Percentiles rank a stretch among this genome's conserved stretches.
These are phyloP conservation scores for Bryconaethiops microstoma DNA, from an alignment of 2,797 vertebrate species.

Conservation along the genomic window DNA sequence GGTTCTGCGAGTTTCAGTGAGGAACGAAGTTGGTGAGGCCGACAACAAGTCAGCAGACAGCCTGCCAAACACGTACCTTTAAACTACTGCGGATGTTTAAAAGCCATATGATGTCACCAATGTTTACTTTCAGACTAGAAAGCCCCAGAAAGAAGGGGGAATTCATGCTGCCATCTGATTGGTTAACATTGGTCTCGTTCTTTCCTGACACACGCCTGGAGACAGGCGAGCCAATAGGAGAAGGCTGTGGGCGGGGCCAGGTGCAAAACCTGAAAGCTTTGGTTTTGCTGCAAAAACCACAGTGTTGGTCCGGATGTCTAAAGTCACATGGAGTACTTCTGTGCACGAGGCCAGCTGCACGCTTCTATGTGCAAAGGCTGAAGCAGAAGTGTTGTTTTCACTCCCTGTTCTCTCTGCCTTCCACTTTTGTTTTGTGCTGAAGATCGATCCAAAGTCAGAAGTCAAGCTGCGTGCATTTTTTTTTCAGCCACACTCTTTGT, in stretches of 20 bases:
- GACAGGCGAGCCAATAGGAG: slow-evolving; percentile 77
- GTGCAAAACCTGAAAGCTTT: slow-evolving; percentile 32
- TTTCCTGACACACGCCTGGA: slow-evolving; percentile 64
- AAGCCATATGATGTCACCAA: slow-evolving; percentile 69
- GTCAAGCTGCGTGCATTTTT: slow-evolving; percentile 14
- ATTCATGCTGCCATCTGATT: slow-evolving; percentile 64
- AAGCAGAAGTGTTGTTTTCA: neutral
- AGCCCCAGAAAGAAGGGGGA: slow-evolving; percentile 53
- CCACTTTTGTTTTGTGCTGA: slow-evolving; percentile 26
- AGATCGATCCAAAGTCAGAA: slow-evolving; percentile 12
- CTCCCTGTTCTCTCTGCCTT: slow-evolving; percentile 9
- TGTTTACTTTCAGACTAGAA: slow-evolving; percentile 51
- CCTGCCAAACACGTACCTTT: slow-evolving; percentile 47
- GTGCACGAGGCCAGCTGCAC: slow-evolving; percentile 49
- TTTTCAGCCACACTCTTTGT: neutral
- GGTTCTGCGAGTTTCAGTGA: neutral
- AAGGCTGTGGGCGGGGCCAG: slow-evolving; percentile 49
- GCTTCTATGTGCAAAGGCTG: slow-evolving; percentile 44
- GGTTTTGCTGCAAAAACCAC: slow-evolving; percentile 51
- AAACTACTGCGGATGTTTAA: slow-evolving; percentile 74
- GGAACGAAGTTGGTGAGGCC: neutral
- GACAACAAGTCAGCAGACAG: neutral
- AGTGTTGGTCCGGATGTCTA: slow-evolving; percentile 46
- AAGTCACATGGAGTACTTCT: slow-evolving; percentile 37
- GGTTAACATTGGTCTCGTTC: slow-evolving; percentile 61